phyloP scores from a whole-genome alignment of 1,140 invertebrate genomes.

The Caerostris extrusa region DNA sequence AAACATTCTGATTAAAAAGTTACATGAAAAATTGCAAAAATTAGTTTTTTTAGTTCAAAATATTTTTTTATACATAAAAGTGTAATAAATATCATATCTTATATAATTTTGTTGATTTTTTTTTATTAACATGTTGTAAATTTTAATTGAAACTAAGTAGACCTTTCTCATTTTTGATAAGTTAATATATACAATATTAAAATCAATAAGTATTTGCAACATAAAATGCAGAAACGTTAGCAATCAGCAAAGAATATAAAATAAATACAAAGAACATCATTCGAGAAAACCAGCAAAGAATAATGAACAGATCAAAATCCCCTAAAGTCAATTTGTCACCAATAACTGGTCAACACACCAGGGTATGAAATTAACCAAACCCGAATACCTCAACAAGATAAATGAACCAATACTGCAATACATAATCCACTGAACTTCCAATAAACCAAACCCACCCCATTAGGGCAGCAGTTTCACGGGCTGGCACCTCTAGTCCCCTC shows the following conservation, averaged over 20 bases:
- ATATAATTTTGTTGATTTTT: no score
- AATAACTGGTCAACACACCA: neutral
- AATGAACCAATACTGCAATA: conserved; percentile 11
- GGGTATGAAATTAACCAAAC: conserved; percentile 34
- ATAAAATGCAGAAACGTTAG: no score
- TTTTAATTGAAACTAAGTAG: no score
- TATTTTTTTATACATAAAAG: no score
- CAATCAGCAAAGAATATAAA: neutral
- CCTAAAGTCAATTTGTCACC: neutral
- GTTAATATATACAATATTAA: no score
- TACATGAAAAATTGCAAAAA: no score
- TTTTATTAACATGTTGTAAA: no score
- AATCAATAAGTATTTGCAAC: no score
- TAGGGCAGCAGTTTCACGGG: neutral
- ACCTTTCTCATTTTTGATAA: no score
- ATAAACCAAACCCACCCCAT: conserved; percentile 25
- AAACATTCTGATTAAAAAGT: no score
- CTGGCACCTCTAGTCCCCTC: neutral
- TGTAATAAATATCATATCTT: no score
- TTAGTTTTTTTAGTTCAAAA: no score
- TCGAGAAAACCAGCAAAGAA: neutral
- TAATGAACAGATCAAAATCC: conserved; percentile 34
- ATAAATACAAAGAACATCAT: neutral
- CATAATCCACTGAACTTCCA: conserved; percentile 1
- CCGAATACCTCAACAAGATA: conserved; percentile 45